Conservation (phyloP, 2,113 vertebrate genomes). For the Anoplopoma fimbria region DNA sequence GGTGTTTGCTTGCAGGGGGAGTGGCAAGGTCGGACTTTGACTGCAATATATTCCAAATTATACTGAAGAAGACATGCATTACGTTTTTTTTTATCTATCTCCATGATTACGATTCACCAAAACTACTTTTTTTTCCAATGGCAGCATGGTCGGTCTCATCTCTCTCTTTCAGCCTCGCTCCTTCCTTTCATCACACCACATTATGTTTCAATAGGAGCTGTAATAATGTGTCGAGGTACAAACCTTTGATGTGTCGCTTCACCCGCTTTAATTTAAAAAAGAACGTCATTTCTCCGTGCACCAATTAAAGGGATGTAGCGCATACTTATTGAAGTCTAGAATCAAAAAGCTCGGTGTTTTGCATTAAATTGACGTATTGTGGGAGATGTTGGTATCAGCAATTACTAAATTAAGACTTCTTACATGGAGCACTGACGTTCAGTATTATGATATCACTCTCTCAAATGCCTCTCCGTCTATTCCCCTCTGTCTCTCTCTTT, state of each 20-base stretch:
- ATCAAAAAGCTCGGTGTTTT: conserved; percentile 5
- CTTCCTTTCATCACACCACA: conserved; percentile 28
- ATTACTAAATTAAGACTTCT: background rate
- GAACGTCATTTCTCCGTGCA: conserved; percentile 2
- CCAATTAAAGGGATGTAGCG: background rate
- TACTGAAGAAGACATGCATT: too few relatives aligned
- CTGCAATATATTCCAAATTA: background rate
- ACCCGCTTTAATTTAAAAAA: background rate
- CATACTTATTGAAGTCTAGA: background rate
- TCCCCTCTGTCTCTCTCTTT: background rate
- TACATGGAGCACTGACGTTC: background rate
- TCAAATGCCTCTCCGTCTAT: background rate
- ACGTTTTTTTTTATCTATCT: too few relatives aligned
- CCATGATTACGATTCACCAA: background rate
- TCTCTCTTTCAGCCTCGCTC: conserved; percentile 4
- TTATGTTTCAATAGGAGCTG: conserved; percentile 16
- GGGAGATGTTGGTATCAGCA: too few relatives aligned
- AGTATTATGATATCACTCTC: background rate
- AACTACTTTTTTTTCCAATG: background rate
- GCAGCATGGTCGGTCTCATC: background rate
- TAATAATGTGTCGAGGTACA: conserved; percentile 15
- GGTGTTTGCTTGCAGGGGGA: background rate
- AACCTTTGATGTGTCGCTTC: conserved; percentile 27
- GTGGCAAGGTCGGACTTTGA: background rate
- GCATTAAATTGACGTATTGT: background rate